phyloP scores from a whole-genome alignment of 2,113 vertebrate genomes.

The Pithys albifrons region DNA sequence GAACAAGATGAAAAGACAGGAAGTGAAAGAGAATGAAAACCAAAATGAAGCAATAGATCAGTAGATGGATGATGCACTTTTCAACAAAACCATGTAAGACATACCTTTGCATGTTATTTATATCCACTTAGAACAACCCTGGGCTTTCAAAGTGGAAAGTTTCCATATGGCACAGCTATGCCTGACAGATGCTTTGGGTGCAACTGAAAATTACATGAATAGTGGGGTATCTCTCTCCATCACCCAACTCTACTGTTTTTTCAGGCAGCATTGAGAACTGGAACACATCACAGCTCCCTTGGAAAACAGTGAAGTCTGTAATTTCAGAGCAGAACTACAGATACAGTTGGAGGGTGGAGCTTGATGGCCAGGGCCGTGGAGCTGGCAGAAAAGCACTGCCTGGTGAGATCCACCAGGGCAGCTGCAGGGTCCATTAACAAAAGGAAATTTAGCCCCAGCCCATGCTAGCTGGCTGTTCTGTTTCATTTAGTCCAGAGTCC shows the following conservation, averaged over 20 bases:
- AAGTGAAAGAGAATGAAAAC: not conserved
- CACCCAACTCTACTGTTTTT: not conserved
- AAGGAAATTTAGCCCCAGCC: not conserved
- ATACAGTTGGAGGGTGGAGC: not conserved
- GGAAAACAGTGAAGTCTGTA: not conserved
- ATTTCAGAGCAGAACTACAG: not conserved
- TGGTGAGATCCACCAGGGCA: not conserved
- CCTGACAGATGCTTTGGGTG: not conserved
- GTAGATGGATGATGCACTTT: not conserved
- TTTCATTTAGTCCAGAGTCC: not conserved
- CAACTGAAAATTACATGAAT: not conserved
- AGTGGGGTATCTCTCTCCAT: not conserved
- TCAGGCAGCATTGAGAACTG: not conserved
- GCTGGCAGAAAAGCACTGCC: not conserved
- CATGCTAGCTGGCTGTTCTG: not conserved
- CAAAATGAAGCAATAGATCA: not conserved
- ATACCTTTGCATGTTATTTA: not conserved
- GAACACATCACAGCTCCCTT: not conserved
- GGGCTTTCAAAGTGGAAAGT: rapidly evolving
- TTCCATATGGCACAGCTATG: not conserved
- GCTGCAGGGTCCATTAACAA: not conserved
- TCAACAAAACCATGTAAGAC: rapidly evolving
- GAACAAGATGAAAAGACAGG: not conserved
- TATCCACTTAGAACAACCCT: rapidly evolving
- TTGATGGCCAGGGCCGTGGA: not conserved